Conservation (phyloP, 2,797 vertebrate species). For the Notoglanidium macrostoma region DNA sequence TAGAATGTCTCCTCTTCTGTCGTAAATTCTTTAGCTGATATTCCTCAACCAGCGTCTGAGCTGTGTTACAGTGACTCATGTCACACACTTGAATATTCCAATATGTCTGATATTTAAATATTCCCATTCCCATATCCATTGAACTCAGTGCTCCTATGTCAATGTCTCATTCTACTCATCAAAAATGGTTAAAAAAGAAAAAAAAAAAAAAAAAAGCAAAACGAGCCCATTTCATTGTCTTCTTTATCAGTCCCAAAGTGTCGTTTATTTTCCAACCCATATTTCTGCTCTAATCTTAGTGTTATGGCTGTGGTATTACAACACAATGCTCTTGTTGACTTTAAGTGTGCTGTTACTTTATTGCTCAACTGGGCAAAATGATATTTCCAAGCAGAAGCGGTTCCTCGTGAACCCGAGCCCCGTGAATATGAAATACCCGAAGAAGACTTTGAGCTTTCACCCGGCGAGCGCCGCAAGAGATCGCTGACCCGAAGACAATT, state of each 20-base stretch:
- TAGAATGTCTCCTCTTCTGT: constrained; percentile 45
- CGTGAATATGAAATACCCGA: constrained; percentile 80
- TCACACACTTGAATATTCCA: neutral
- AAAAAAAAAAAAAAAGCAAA: neutral
- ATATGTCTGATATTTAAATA: neutral
- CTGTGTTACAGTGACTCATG: constrained; percentile 66
- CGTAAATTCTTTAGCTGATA: constrained; percentile 44
- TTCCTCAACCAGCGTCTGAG: constrained; percentile 64
- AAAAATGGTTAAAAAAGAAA: neutral
- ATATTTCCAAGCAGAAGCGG: constrained; percentile 91
- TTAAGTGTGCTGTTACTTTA: constrained; percentile 69
- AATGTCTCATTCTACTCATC: neutral
- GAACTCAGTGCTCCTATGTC: constrained; percentile 10
- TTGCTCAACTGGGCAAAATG: constrained; percentile 83
- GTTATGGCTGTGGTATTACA: constrained; percentile 15
- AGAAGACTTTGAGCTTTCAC: constrained; percentile 81
- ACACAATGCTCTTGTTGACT: constrained; percentile 36
- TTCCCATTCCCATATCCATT: neutral
- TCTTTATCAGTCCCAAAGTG: constrained; percentile 1
- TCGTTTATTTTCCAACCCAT: neutral
- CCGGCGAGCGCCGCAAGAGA: constrained; percentile 83
- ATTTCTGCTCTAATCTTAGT: constrained; percentile 22
- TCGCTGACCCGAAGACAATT: constrained; percentile 72
- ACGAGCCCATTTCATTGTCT: constrained; percentile 14
- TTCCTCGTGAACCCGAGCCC: constrained; percentile 81